Evolutionary conservation across 2,797 vertebrate species (phyloP).

Genomic region (Aulostomus chinensis): DNA sequence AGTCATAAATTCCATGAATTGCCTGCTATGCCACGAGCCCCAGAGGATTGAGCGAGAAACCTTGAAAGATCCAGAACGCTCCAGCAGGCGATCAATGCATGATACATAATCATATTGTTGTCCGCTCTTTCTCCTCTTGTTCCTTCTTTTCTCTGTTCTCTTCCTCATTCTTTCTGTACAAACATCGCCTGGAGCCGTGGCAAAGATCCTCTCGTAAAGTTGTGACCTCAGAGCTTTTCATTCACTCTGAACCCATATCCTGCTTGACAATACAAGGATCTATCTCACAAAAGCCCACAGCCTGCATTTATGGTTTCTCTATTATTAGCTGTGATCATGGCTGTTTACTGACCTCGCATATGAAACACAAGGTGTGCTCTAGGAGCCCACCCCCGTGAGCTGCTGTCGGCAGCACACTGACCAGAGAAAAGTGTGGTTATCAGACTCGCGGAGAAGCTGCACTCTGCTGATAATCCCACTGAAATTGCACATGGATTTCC

Average conservation of each 20-base stretch:
- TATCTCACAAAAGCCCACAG: not conserved
- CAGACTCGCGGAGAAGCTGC: conserved; percentile 52
- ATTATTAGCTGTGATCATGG: conserved; percentile 18
- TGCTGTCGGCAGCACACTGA: conserved; percentile 33
- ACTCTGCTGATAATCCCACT: conserved; percentile 68
- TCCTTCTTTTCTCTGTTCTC: not conserved
- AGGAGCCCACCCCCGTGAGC: conserved; percentile 15
- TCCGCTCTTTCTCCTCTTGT: not conserved
- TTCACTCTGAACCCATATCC: conserved; percentile 4
- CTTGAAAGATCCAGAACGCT: not conserved
- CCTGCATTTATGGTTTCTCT: conserved; percentile 11
- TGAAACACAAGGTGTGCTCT: conserved; percentile 21
- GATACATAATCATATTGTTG: not conserved
- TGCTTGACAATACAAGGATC: not conserved
- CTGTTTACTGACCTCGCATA: conserved; percentile 32
- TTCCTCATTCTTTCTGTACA: not conserved
- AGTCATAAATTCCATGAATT: too few relatives aligned
- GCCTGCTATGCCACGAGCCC: too few relatives aligned
- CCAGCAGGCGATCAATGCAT: not conserved
- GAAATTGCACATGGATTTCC: conserved; percentile 76
- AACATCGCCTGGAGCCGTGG: conserved; percentile 9
- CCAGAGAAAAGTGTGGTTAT: conserved; percentile 48
- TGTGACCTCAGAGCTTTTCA: conserved; percentile 31
- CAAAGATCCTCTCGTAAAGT: conserved; percentile 26
- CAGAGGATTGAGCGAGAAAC: too few relatives aligned